Evolutionary conservation across 2,888 invertebrate genomes (phyloP).

Genomic region (Morinoia aosen): DNA sequence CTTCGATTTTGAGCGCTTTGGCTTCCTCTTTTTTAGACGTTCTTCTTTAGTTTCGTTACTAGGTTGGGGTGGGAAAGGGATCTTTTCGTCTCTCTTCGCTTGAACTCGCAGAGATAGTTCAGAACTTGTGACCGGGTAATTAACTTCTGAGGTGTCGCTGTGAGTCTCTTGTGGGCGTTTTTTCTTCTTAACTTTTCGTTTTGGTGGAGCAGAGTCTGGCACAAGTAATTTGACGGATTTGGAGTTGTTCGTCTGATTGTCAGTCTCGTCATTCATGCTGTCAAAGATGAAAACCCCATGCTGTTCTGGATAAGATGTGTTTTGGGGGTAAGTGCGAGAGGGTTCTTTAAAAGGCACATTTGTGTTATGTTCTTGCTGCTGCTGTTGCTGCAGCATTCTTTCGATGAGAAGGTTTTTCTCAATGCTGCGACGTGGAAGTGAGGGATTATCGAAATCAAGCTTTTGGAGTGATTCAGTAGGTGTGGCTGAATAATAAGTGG

Average conservation of each 20-base stretch:
- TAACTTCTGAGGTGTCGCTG: constrained; percentile 47
- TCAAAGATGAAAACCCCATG: constrained; percentile 30
- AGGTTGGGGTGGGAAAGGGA: background rate
- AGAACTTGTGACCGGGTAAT: constrained; percentile 29
- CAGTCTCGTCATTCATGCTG: constrained; percentile 33
- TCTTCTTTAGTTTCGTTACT: background rate
- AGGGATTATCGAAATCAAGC: background rate
- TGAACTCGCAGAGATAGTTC: constrained; percentile 18
- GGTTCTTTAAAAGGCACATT: background rate
- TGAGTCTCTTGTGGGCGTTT: constrained; percentile 17
- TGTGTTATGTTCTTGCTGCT: background rate
- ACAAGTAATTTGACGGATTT: constrained; percentile 31
- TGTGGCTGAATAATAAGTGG: constrained; percentile 41
- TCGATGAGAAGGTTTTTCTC: constrained; percentile 44
- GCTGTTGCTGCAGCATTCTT: constrained; percentile 42
- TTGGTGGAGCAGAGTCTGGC: background rate
- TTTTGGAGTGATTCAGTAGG: constrained; percentile 10
- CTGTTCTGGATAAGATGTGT: background rate
- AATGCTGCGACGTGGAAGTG: background rate
- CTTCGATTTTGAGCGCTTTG: constrained; percentile 30
- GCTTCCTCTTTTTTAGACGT: background rate
- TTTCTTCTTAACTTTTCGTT: constrained; percentile 45
- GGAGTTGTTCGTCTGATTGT: constrained; percentile 25
- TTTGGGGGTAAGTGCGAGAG: background rate
- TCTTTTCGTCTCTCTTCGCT: background rate